These are phyloP conservation scores for Phortica magna DNA, from an alignment of 2,888 invertebrate genomes.

Conservation along the genomic window DNA sequence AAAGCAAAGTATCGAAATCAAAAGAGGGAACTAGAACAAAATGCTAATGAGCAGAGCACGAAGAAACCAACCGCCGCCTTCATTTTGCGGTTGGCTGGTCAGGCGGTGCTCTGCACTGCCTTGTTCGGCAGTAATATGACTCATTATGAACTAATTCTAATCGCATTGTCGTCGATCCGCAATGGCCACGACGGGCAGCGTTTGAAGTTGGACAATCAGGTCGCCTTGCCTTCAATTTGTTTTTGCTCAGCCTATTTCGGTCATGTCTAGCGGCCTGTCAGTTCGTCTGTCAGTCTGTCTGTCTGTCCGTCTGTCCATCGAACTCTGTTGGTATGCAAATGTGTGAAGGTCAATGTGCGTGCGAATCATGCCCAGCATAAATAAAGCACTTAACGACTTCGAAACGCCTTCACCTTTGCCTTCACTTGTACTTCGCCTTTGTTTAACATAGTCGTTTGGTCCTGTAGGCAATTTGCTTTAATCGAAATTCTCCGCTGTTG, in stretches of 20 bases:
- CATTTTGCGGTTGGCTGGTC: neutral
- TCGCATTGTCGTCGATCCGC: constrained; percentile 30
- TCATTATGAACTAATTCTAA: constrained; percentile 64
- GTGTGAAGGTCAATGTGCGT: constrained; percentile 71
- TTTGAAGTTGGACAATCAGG: constrained; percentile 11
- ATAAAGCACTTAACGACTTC: constrained; percentile 11
- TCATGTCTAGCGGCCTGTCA: neutral
- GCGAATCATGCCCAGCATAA: constrained; percentile 55
- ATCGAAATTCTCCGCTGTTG: constrained; percentile 33
- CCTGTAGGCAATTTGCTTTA: neutral
- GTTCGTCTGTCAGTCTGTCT: neutral
- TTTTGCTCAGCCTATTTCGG: neutral
- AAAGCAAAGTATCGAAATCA: no score
- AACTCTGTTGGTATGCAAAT: constrained; percentile 62
- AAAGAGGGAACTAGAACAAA: neutral
- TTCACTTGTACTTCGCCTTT: neutral
- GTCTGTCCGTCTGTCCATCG: neutral
- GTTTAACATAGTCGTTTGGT: neutral
- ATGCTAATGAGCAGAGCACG: constrained; percentile 60
- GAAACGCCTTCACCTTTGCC: constrained; percentile 19
- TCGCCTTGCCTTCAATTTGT: neutral
- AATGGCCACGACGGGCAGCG: no score
- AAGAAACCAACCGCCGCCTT: constrained; percentile 20
- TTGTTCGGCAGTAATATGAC: constrained; percentile 51
- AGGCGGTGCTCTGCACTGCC: neutral